Conservation (phyloP, 2,113 vertebrate genomes). For the Cettia cetti region DNA sequence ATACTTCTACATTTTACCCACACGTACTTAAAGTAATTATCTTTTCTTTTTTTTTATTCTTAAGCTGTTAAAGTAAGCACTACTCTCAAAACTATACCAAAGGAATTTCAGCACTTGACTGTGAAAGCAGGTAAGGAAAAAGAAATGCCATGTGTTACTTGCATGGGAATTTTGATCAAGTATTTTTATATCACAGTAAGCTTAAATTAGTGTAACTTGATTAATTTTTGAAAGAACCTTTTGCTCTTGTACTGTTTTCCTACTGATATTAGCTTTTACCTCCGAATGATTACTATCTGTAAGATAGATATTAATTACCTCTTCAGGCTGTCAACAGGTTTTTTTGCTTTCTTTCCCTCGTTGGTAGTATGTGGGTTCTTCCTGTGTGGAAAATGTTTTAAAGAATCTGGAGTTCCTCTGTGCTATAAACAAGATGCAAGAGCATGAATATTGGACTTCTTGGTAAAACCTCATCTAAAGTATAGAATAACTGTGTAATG, state of each 20-base stretch:
- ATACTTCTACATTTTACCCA: background rate
- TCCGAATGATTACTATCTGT: background rate
- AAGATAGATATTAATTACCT: background rate
- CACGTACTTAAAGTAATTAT: background rate
- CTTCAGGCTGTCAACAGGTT: background rate
- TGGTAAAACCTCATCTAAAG: background rate
- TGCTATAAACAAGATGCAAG: background rate
- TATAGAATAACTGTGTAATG: background rate
- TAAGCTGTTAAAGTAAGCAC: slow-evolving; percentile 64
- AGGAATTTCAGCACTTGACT: slow-evolving; percentile 68
- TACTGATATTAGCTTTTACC: background rate
- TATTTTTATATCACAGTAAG: background rate
- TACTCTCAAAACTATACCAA: slow-evolving; percentile 64
- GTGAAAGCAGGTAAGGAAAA: slow-evolving; percentile 74
- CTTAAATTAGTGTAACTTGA: background rate
- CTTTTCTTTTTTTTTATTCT: background rate
- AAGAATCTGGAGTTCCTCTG: background rate
- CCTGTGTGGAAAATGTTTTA: background rate
- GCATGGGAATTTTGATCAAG: background rate
- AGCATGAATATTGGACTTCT: background rate
- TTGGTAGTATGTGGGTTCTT: background rate
- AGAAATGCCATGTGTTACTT: background rate
- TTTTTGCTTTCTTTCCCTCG: background rate
- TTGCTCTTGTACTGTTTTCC: background rate
- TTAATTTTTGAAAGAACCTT: background rate